Percentiles rank a stretch among this genome's conserved stretches.
phyloP scores from a whole-genome alignment of 2,113 vertebrate species.

The Syrrhaptes paradoxus region DNA sequence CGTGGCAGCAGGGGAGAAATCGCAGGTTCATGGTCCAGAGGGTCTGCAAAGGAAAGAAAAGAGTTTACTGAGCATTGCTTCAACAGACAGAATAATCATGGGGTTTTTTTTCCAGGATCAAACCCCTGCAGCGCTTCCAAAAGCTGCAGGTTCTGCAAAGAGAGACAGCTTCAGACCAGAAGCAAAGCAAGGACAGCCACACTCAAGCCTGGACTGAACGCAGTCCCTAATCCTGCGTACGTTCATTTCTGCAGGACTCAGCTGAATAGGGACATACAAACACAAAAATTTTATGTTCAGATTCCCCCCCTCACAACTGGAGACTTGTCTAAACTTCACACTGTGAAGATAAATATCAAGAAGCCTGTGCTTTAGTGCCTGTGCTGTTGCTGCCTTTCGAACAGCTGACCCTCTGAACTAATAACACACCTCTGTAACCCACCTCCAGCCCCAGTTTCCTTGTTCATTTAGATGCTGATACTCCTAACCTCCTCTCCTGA shows the following conservation, averaged over 20 bases:
- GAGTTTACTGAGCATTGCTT: background rate
- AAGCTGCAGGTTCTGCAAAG: background rate
- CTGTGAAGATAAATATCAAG: background rate
- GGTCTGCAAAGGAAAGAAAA: slow-evolving; percentile 75
- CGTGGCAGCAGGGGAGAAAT: slow-evolving; percentile 90
- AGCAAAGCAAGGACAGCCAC: background rate
- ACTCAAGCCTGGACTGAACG: background rate
- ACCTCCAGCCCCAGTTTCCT: background rate
- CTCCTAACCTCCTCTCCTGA: background rate
- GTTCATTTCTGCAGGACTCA: background rate
- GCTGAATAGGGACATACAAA: background rate
- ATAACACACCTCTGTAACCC: background rate
- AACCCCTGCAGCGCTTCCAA: background rate
- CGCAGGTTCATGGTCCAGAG: slow-evolving; percentile 81
- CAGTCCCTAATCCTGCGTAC: background rate
- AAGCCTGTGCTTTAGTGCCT: background rate
- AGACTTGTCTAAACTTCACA: slow-evolving; percentile 19
- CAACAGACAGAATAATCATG: background rate
- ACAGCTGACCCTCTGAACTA: background rate
- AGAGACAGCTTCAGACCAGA: background rate
- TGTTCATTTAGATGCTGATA: background rate
- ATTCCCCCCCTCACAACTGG: background rate
- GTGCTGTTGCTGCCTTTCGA: background rate
- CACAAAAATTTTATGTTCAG: background rate
- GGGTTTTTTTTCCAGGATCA: background rate